Conservation (phyloP, 1,140 invertebrate genomes). For the Musca vetustissima region DNA sequence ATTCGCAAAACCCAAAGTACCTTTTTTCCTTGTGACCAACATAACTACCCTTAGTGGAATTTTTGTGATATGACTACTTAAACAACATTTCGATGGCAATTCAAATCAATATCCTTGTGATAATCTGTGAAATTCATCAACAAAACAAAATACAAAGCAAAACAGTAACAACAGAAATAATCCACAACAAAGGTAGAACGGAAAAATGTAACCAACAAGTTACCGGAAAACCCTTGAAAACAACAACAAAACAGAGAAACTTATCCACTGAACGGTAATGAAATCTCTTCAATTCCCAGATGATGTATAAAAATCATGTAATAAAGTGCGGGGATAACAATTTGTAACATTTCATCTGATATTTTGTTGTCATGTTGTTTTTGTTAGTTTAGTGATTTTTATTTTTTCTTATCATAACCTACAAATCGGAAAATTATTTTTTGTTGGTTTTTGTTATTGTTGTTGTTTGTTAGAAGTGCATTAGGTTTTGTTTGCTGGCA, state of each 20-base stretch:
- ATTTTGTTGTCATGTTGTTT: slow-evolving; percentile 1
- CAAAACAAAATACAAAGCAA: too few species aligned
- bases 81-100: slow-evolving; percentile 4
- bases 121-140: slow-evolving; percentile 17
- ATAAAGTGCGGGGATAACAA: slow-evolving; percentile 18
- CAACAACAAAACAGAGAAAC: background rate
- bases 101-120: slow-evolving; percentile 11
- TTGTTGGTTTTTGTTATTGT: background rate
- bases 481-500: background rate
- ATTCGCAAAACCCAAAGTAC: too few species aligned
- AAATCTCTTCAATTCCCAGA: slow-evolving; percentile 12
- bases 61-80: background rate
- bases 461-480: background rate
- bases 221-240: background rate
- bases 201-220: too few species aligned
- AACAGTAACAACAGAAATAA: background rate
- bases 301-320: slow-evolving; percentile 7
- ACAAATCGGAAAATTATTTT: slow-evolving; percentile 17
- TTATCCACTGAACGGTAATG: background rate
- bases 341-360: slow-evolving; percentile 15
- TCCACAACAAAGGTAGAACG: too few species aligned
- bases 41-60: too few species aligned
- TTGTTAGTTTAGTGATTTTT: background rate
- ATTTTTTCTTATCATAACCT: slow-evolving; percentile 12
- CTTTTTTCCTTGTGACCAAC: too few species aligned